Percentiles rank a stretch among this genome's conserved stretches.
These are phyloP conservation scores for Myiotriccus ornatus DNA, from an alignment of 2,797 vertebrate genomes.

Conservation along the genomic window DNA sequence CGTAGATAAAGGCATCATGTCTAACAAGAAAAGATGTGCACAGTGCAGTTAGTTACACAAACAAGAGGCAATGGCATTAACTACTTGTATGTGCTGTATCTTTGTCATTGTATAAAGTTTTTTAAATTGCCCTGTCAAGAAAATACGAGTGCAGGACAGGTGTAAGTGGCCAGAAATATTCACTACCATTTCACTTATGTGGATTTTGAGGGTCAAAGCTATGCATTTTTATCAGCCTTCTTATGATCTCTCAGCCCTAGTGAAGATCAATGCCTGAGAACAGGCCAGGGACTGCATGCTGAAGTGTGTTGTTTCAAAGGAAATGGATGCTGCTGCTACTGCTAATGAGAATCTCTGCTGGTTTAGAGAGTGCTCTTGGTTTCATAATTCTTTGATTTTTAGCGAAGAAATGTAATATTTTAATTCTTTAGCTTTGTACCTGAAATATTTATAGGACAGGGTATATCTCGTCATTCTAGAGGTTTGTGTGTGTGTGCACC, in stretches of 20 bases:
- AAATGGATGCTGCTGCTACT: neutral
- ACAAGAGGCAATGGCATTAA: neutral
- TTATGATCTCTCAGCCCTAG: constrained; percentile 41
- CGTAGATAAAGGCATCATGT: neutral
- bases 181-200: constrained; percentile 20
- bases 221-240: constrained; percentile 63
- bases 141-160: constrained; percentile 36
- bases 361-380: neutral
- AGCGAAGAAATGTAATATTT: neutral
- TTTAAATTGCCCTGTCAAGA: constrained; percentile 50
- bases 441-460: neutral
- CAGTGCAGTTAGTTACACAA: constrained; percentile 27
- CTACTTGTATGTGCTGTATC: neutral
- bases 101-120: constrained; percentile 19
- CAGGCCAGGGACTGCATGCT: neutral
- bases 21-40: neutral
- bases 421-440: neutral
- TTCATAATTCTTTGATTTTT: neutral
- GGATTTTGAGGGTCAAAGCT: constrained; percentile 64
- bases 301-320: constrained; percentile 23
- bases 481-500: neutral
- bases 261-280: constrained; percentile 35
- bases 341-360: constrained; percentile 10
- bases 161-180: constrained; percentile 59
- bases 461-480: neutral